Evolutionary conservation across 2,113 vertebrate genomes (phyloP).

Genomic region (Myxocyprinus asiaticus): DNA sequence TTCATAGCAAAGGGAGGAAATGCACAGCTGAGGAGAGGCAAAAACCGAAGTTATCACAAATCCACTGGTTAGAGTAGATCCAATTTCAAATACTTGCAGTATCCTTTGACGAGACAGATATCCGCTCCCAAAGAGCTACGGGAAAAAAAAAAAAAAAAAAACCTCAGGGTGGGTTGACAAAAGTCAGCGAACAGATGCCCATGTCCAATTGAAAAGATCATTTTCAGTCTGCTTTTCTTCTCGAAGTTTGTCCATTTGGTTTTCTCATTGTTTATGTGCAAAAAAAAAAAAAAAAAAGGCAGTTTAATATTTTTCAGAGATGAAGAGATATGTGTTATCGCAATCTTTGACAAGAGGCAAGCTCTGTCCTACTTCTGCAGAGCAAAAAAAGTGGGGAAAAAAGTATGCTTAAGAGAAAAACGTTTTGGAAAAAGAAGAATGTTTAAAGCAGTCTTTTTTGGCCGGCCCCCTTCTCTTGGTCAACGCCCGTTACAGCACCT

Average conservation of each 20-base stretch:
- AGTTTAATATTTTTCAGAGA: slow-evolving; percentile 31
- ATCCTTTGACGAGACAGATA: background rate
- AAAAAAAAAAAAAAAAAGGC: slow-evolving; percentile 54
- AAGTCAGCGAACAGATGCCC: slow-evolving; percentile 24
- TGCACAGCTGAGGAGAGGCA: slow-evolving; percentile 15
- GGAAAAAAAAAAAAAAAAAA: slow-evolving; percentile 10
- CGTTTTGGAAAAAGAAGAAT: slow-evolving; percentile 43
- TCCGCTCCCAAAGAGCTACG: slow-evolving; percentile 40
- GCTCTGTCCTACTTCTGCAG: slow-evolving; percentile 59
- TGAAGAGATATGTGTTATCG: slow-evolving; percentile 30
- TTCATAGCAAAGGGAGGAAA: slow-evolving; percentile 33
- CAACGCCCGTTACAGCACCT: slow-evolving; percentile 75
- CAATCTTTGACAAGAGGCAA: slow-evolving; percentile 27
- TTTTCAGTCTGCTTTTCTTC: slow-evolving; percentile 32
- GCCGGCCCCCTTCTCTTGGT: slow-evolving; percentile 70
- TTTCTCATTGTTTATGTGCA: slow-evolving; percentile 34
- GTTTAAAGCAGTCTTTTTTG: slow-evolving; percentile 79
- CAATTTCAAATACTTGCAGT: background rate
- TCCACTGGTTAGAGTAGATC: slow-evolving; percentile 29
- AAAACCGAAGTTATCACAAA: background rate
- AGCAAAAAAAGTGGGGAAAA: slow-evolving; percentile 41
- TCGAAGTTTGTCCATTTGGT: slow-evolving; percentile 16
- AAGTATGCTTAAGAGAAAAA: slow-evolving; percentile 12
- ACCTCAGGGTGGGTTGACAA: slow-evolving; percentile 15
- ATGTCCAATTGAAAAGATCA: background rate